A percentile compares a stretch with the other conserved stretches of the same genome.
These are phyloP conservation scores for Gadopsis marmoratus DNA, from an alignment of 2,797 vertebrate species.

Conservation along the genomic window DNA sequence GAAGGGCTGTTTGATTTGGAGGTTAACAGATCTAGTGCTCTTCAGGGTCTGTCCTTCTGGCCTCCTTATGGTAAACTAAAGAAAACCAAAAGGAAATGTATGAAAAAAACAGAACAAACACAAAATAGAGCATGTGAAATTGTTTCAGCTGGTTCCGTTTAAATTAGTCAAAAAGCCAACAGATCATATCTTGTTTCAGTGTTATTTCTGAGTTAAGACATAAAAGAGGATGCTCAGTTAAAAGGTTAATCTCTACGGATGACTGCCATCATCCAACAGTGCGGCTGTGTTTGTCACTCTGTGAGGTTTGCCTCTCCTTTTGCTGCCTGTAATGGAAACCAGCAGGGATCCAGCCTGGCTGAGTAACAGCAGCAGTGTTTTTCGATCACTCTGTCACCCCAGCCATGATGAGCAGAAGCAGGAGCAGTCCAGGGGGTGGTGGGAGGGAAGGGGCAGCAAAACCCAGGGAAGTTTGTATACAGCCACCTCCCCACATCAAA, in stretches of 20 bases:
- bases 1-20: not conserved
- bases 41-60: not conserved
- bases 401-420: conserved; percentile 64
- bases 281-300: conserved; percentile 61
- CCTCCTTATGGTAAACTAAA: not conserved
- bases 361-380: conserved; percentile 57
- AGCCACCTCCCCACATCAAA: conserved; percentile 49
- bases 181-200: conserved; percentile 21
- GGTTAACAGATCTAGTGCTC: not conserved
- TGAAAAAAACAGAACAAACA: conserved; percentile 13
- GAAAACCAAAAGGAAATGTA: not conserved
- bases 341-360: conserved; percentile 64
- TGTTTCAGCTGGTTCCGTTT: not conserved
- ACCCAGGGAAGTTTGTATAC: conserved; percentile 18
- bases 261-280: conserved; percentile 44
- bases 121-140: not conserved
- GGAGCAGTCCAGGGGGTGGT: conserved; percentile 41
- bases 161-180: conserved; percentile 26
- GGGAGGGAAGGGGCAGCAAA: conserved; percentile 13
- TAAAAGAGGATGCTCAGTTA: conserved; percentile 31
- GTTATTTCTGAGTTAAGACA: conserved; percentile 40
- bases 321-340: conserved; percentile 74
- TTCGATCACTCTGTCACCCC: conserved; percentile 60
- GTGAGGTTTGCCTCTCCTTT: conserved; percentile 60
- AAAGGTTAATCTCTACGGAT: conserved; percentile 55